phyloP scores from a whole-genome alignment of 53 echinoderm and acorn worm genomes.

The Paracentrotus lividus region DNA sequence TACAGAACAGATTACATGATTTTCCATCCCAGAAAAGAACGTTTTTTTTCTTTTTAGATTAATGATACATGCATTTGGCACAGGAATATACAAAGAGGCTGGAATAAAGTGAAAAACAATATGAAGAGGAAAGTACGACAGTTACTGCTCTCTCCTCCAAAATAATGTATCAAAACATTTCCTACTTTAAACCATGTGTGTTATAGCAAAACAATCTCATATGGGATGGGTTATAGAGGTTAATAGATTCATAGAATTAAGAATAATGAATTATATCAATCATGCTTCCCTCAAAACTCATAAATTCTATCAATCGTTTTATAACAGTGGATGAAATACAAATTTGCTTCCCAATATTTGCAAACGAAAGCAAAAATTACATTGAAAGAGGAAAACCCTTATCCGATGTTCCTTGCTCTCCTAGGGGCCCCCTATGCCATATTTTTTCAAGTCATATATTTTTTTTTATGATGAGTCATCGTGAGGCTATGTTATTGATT shows the following conservation, averaged over 20 bases:
- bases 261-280: slow-evolving; percentile 26
- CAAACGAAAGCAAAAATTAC: slow-evolving; percentile 13
- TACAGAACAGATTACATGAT: background rate
- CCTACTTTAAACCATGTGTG: background rate
- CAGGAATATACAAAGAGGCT: background rate
- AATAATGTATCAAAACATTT: background rate
- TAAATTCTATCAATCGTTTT: background rate
- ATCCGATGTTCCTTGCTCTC: background rate
- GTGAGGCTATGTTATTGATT: slow-evolving; percentile 38
- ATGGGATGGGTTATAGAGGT: too few species aligned
- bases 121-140: background rate
- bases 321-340: slow-evolving; percentile 27
- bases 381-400: background rate
- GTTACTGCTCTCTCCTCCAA: background rate
- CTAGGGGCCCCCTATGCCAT: slow-evolving; percentile 31
- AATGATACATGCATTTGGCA: background rate
- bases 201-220: too few species aligned
- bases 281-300: background rate
- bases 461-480: slow-evolving; percentile 51
- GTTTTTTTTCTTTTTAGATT: too few species aligned
- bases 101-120: background rate
- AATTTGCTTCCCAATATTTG: slow-evolving; percentile 20
- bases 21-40: too few species aligned
- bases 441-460: slow-evolving; percentile 36
- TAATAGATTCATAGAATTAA: slow-evolving; percentile 22